Evolutionary conservation across 1,140 invertebrate species (phyloP).

Genomic region (Pantala flavescens): DNA sequence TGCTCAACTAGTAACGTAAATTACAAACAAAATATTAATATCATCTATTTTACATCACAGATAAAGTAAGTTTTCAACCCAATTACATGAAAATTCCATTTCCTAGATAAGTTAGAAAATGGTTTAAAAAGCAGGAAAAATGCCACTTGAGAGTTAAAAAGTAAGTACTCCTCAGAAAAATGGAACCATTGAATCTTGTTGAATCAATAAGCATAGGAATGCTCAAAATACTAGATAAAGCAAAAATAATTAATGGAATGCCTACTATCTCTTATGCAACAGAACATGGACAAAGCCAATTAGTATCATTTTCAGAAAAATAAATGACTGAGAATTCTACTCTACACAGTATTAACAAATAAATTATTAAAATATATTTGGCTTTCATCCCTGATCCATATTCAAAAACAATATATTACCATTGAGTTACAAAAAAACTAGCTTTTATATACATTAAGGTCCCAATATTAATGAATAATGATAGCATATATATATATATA

Average conservation of each 20-base stretch:
- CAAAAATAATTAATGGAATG: background rate
- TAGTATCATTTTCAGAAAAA: background rate
- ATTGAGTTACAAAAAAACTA: background rate
- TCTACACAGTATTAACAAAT: background rate
- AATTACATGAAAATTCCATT: too few species aligned
- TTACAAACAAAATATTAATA: too few species aligned
- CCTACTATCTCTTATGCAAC: background rate
- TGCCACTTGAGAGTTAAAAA: too few species aligned
- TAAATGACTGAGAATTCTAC: background rate
- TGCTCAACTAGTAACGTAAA: too few species aligned
- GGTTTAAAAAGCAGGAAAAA: too few species aligned
- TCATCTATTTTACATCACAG: too few species aligned
- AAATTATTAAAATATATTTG: slow-evolving; percentile 7
- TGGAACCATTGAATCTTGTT: background rate
- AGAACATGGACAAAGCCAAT: background rate
- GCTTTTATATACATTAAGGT: background rate
- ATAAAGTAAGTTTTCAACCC: too few species aligned
- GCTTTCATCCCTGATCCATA: background rate
- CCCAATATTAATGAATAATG: background rate
- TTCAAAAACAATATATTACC: background rate
- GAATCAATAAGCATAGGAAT: background rate
- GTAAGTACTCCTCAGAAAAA: too few species aligned
- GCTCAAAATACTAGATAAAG: background rate
- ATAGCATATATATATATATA: too few species aligned
- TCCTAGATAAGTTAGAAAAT: too few species aligned